Base-by-base conservation (phyloP, 2,113 vertebrate genomes). In the Calonectris borealis region DNA sequence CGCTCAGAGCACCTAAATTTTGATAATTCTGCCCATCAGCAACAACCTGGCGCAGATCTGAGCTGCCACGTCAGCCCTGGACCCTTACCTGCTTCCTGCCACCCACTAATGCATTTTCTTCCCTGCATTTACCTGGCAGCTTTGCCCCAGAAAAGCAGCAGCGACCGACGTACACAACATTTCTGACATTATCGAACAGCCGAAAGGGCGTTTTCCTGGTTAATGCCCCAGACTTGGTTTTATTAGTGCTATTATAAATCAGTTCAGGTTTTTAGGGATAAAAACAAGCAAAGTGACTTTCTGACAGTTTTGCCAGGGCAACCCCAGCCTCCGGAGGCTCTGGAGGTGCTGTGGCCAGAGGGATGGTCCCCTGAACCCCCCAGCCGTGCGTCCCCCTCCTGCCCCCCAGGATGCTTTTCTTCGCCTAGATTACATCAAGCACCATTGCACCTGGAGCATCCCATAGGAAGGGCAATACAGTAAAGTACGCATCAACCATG, bases 301-400 rank as follows among this genome's bases (percentile, higher is more conserved):
- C 26, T 16, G 83, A 36, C 19, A n/a, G 29, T n/a, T 62, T 49
- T 31, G 10, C 48, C 31, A 55, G 40, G 54, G 40, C 40, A 31
- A 42, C 57, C 31, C 26, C 55, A 57, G 7, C 32, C 66, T 66
- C 66, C 4, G 0, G 32, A 9, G 44, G 44, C 49, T 72, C 38
- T 24, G 42, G 52, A 17, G 46, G 27, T 22, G 46, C 75, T 7
- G 0, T 2, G 2, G 60, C 34, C 2, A 0, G 27, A 58, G 36
- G 9, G 38, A 75, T 6, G 25, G 17, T 42, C 13, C 36, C 66
- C 54, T 32, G 52, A 66, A 6, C 24, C 46, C 25, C 36, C 21
- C 29, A 31, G 24, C n/a, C 11, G 5, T 3, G 6, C 42, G 11
- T 58, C 12, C 34, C 16, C n/a, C 40, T 19, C 40, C 38, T 27